Conservation (phyloP, 2,797 vertebrate genomes). For the Poecile montanus region DNA sequence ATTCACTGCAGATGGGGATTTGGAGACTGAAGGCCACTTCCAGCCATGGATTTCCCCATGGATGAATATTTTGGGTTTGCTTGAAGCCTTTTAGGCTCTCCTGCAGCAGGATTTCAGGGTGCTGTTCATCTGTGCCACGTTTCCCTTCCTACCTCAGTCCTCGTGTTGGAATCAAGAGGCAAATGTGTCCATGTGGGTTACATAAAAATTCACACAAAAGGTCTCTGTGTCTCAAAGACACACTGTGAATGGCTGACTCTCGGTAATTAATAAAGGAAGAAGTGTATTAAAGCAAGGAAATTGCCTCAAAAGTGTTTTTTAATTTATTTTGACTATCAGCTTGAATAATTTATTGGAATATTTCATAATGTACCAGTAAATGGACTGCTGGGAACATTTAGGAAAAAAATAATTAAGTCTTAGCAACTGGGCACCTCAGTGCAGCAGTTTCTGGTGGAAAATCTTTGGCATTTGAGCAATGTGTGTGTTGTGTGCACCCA, state of each 20-base stretch:
- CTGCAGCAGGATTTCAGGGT: background rate
- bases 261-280: background rate
- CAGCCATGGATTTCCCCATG: background rate
- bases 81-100: background rate
- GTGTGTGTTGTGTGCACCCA: background rate
- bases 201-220: background rate
- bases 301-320: conserved; percentile 29
- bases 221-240: background rate
- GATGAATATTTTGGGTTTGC: background rate
- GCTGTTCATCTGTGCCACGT: fast-evolving
- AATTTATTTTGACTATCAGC: conserved; percentile 54
- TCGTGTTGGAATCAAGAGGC: background rate
- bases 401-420: conserved; percentile 36
- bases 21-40: background rate
- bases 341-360: conserved; percentile 66
- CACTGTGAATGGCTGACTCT: background rate
- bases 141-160: background rate
- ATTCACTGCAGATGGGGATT: background rate
- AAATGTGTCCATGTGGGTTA: background rate
- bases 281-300: conserved; percentile 23
- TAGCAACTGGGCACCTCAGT: background rate
- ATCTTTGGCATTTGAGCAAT: background rate
- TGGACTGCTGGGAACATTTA: conserved; percentile 57
- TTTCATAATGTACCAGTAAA: conserved; percentile 50
- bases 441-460: background rate